Evolutionary conservation across 2,888 invertebrate species (phyloP).

Genomic region (Cantharis rufa): DNA sequence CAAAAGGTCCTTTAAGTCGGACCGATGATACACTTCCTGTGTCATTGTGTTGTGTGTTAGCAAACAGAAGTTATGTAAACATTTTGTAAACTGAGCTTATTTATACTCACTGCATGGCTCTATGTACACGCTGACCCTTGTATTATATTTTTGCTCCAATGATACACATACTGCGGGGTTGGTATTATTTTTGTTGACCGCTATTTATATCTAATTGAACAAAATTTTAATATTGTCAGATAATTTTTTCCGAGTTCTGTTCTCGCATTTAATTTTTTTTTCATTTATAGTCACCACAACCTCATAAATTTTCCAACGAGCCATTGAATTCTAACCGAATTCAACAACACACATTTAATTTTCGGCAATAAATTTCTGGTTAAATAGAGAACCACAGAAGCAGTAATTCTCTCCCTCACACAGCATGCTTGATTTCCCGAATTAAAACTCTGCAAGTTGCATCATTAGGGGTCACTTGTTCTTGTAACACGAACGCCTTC

Average conservation of each 20-base stretch:
- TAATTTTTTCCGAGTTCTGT: not conserved
- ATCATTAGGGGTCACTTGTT: conserved; percentile 40
- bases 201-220: not conserved
- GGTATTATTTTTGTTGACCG: not conserved
- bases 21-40: not conserved
- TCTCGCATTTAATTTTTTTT: conserved; percentile 20
- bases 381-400: conserved; percentile 39
- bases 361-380: conserved; percentile 40
- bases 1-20: not conserved
- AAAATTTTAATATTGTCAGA: not conserved
- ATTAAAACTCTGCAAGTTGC: conserved; percentile 41
- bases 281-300: conserved; percentile 33
- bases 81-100: not conserved
- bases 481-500: conserved; percentile 32
- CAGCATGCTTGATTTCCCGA: conserved; percentile 37
- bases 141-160: not conserved
- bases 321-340: conserved; percentile 37
- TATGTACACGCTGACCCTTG: not conserved
- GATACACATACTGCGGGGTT: not conserved
- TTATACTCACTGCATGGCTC: not conserved
- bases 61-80: conserved; percentile 6
- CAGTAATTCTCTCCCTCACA: conserved; percentile 36
- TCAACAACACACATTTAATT: conserved; percentile 41
- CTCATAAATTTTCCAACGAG: conserved; percentile 35
- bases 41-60: not conserved